phyloP scores from a whole-genome alignment of 2,113 vertebrate species.

The Lepidothrix coronata region DNA sequence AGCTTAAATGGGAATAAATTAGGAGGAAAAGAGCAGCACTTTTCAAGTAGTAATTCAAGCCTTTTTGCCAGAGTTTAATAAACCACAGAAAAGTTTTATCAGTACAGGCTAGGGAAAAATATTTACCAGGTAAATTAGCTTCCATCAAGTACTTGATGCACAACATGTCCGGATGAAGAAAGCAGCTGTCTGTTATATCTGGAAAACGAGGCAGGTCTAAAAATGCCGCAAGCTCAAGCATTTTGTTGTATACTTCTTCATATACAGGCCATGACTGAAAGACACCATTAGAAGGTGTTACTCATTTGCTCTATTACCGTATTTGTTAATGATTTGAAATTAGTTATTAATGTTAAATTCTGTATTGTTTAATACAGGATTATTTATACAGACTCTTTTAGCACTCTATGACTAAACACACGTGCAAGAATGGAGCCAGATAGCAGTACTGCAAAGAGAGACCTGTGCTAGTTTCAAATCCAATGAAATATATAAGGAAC shows the following conservation, averaged over 20 bases:
- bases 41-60: not conserved
- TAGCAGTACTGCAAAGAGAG: not conserved
- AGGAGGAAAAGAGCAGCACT: not conserved
- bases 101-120: not conserved
- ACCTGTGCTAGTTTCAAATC: not conserved
- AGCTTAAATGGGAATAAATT: not conserved
- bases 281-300: not conserved
- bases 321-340: not conserved
- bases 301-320: not conserved
- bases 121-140: conserved; percentile 89
- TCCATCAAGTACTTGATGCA: conserved; percentile 88
- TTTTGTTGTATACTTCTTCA: conserved; percentile 72
- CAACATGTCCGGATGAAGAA: conserved; percentile 85
- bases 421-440: not conserved
- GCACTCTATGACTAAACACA: not conserved
- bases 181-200: conserved; percentile 78
- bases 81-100: conserved; percentile 14
- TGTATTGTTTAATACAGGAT: not conserved
- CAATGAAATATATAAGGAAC: not conserved
- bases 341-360: not conserved
- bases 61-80: conserved; percentile 8
- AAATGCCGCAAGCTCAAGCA: conserved; percentile 69
- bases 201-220: conserved; percentile 87
- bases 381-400: not conserved
- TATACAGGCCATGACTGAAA: conserved; percentile 83